These are phyloP conservation scores for Xiphophorus birchmanni DNA, from an alignment of 2,797 vertebrate species.

Conservation along the genomic window DNA sequence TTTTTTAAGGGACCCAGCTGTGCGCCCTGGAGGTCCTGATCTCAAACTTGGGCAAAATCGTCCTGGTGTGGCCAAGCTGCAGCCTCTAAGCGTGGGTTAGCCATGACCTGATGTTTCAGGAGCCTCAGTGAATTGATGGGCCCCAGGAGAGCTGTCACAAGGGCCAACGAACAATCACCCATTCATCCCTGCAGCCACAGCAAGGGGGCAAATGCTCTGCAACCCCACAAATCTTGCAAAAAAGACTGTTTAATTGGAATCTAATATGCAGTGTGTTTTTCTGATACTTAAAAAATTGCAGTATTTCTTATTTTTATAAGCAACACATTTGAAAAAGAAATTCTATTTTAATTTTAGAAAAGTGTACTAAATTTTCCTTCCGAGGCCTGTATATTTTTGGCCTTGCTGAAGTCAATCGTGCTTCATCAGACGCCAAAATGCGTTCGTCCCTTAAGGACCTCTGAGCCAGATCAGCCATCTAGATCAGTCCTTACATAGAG, in stretches of 20 bases:
- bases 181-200: conserved; percentile 71
- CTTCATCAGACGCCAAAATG: conserved; percentile 65
- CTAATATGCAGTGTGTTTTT: background rate
- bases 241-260: conserved; percentile 18
- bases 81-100: conserved; percentile 58
- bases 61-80: conserved; percentile 54
- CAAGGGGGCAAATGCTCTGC: conserved; percentile 42
- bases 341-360: conserved; percentile 23
- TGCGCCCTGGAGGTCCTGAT: conserved; percentile 74
- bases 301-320: background rate
- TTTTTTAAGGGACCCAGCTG: conserved; percentile 79
- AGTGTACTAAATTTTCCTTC: conserved; percentile 24
- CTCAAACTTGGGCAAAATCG: conserved; percentile 66
- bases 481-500: conserved; percentile 68
- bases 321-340: background rate
- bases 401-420: conserved; percentile 45
- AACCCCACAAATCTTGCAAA: conserved; percentile 36
- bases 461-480: conserved; percentile 58
- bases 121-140: conserved; percentile 75
- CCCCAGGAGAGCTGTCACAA: conserved; percentile 72
- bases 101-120: conserved; percentile 79
- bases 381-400: conserved; percentile 55
- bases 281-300: background rate
- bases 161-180: conserved; percentile 73
- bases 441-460: conserved; percentile 63